Percentiles rank a stretch among this genome's conserved stretches.
These are phyloP conservation scores for Rhabditoides inermis DNA, from an alignment of 2,888 invertebrate genomes.

Conservation along the genomic window DNA sequence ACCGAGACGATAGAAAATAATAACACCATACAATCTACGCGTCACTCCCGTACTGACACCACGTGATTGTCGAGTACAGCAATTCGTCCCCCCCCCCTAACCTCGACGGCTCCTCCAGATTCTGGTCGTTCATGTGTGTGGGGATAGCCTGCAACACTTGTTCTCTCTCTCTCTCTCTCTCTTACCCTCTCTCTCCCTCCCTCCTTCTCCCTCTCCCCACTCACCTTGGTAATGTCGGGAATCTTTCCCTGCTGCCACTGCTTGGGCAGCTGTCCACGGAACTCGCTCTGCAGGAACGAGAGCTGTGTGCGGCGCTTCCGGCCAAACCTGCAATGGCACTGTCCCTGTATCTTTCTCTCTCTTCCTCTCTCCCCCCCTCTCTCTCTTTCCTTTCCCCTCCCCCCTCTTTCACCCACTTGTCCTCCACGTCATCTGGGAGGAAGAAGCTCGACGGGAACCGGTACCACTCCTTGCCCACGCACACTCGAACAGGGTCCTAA, in stretches of 20 bases:
- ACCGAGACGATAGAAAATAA: constrained; percentile 13
- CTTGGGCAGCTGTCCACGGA: constrained; percentile 80
- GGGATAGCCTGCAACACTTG: too few species aligned
- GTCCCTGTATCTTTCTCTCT: not conserved
- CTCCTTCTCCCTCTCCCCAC: constrained; percentile 65
- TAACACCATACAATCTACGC: too few species aligned
- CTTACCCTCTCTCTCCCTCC: constrained; percentile 8
- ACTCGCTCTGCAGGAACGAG: constrained; percentile 79
- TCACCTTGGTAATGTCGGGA: constrained; percentile 22
- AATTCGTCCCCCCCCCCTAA: too few species aligned
- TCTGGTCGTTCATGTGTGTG: constrained; percentile 80
- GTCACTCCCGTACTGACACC: too few species aligned
- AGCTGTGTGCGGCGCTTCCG: too few species aligned
- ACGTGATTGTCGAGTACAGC: too few species aligned
- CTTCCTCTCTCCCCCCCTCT: too few species aligned
- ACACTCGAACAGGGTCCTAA: constrained; percentile 62
- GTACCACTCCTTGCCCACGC: constrained; percentile 96
- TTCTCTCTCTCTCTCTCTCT: too few species aligned
- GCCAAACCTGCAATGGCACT: not conserved
- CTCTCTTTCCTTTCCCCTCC: not conserved
- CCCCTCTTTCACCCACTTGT: constrained; percentile 2
- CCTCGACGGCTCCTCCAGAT: constrained; percentile 71
- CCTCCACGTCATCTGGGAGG: constrained; percentile 60
- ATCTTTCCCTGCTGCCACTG: constrained; percentile 60
- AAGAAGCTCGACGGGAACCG: constrained; percentile 90